These are phyloP conservation scores for Corella eumyota DNA, from an alignment of 23 tunicate genomes.

Conservation along the genomic window DNA sequence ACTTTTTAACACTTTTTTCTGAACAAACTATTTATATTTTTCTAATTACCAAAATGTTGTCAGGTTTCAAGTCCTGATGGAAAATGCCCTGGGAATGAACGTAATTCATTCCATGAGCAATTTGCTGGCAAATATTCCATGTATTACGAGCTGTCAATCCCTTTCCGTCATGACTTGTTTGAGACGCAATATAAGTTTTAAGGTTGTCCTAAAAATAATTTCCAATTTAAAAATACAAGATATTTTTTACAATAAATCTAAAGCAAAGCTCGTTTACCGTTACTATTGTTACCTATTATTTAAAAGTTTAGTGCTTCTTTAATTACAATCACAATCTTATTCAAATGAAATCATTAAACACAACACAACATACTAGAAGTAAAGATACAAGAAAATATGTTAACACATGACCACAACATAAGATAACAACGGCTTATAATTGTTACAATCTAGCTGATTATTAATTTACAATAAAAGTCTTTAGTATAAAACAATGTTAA, in stretches of 20 bases:
- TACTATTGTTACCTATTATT: too few species aligned
- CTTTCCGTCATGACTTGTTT: conserved; percentile 27
- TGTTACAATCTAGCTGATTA: too few species aligned
- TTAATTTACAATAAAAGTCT: too few species aligned
- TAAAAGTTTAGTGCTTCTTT: not conserved
- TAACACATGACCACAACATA: too few species aligned
- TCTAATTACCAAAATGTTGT: conserved; percentile 55
- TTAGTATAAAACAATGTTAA: not conserved
- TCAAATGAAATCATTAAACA: not conserved
- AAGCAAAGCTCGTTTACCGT: too few species aligned
- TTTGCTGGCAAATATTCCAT: conserved; percentile 59
- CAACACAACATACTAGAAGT: not conserved
- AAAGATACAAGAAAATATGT: too few species aligned
- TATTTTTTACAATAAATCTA: not conserved
- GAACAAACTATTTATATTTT: conserved; percentile 4
- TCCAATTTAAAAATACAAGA: not conserved
- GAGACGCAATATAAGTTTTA: conserved; percentile 11
- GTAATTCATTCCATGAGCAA: conserved; percentile 49
- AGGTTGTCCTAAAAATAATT: not conserved
- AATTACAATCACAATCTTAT: not conserved
- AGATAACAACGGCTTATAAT: too few species aligned
- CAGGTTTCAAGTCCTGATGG: conserved; percentile 70
- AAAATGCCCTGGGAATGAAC: conserved; percentile 38
- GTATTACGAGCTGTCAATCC: conserved; percentile 68
- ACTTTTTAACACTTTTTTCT: too few species aligned